A percentile compares a stretch with the other conserved stretches of the same genome.
Conservation (phyloP, 2,113 vertebrate species). For the Aix galericulata region DNA sequence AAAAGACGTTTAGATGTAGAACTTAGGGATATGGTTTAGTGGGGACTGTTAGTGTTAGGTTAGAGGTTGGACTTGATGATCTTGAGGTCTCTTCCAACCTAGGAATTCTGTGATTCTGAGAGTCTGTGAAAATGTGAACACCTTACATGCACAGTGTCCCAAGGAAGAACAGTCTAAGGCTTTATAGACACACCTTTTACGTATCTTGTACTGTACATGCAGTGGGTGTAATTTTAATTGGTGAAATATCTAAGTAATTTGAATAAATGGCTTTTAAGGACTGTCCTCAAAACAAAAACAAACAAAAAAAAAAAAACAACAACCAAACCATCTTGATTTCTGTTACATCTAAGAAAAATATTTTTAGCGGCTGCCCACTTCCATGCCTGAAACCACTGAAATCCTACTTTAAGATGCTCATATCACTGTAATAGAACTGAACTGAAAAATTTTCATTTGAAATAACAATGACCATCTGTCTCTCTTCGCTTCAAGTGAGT, state of each 20-base stretch:
- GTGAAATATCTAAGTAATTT: background rate
- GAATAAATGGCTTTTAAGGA: background rate
- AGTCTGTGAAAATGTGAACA: background rate
- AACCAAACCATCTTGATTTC: background rate
- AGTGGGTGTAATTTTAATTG: background rate
- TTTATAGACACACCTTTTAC: background rate
- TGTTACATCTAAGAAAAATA: background rate
- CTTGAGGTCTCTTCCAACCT: too few relatives aligned
- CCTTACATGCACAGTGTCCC: background rate
- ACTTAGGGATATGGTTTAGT: too few relatives aligned
- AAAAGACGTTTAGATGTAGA: too few relatives aligned
- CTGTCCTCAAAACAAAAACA: background rate
- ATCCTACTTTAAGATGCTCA: background rate
- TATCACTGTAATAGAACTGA: background rate
- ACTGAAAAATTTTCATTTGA: background rate
- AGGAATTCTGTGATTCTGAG: too few relatives aligned
- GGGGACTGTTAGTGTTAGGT: too few relatives aligned
- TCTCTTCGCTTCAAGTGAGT: background rate
- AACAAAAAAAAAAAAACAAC: background rate
- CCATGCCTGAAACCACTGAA: background rate
- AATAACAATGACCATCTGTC: background rate
- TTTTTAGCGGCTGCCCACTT: background rate
- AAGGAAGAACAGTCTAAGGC: background rate
- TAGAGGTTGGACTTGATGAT: too few relatives aligned
- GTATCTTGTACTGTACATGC: background rate